These are phyloP conservation scores for Sebastes wilsoni DNA, from an alignment of 2,797 vertebrate species.

Conservation along the genomic window DNA sequence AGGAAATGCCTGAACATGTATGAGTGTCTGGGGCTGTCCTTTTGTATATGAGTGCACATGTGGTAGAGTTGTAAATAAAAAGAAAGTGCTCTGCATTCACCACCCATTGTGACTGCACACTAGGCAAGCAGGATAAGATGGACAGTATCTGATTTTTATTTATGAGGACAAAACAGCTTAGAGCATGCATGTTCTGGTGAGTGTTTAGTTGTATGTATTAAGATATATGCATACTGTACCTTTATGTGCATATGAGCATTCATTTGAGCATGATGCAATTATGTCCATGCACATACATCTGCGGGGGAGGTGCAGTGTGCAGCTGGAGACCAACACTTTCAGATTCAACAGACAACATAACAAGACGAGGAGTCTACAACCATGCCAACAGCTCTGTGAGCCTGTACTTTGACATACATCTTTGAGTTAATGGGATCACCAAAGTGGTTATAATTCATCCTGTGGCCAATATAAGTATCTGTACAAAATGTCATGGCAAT, in stretches of 20 bases:
- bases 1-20: conserved; percentile 49
- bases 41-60: conserved; percentile 21
- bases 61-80: background rate
- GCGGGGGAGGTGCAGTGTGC: background rate
- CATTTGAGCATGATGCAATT: background rate
- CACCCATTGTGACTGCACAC: background rate
- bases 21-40: conserved; percentile 24
- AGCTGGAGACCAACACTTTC: conserved; percentile 14
- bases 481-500: background rate
- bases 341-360: conserved; percentile 17
- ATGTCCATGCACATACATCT: background rate
- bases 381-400: background rate
- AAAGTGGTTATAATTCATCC: too few species aligned
- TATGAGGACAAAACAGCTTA: background rate
- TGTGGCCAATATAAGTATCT: too few species aligned
- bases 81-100: conserved; percentile 6
- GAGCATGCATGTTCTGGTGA: background rate
- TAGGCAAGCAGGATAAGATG: background rate
- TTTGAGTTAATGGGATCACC: too few species aligned
- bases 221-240: background rate
- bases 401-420: background rate
- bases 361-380: background rate
- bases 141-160: background rate
- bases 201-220: background rate
- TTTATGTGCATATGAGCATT: background rate